These are phyloP conservation scores for Plotosus lineatus DNA, from an alignment of 2,113 vertebrate species.

Conservation along the genomic window DNA sequence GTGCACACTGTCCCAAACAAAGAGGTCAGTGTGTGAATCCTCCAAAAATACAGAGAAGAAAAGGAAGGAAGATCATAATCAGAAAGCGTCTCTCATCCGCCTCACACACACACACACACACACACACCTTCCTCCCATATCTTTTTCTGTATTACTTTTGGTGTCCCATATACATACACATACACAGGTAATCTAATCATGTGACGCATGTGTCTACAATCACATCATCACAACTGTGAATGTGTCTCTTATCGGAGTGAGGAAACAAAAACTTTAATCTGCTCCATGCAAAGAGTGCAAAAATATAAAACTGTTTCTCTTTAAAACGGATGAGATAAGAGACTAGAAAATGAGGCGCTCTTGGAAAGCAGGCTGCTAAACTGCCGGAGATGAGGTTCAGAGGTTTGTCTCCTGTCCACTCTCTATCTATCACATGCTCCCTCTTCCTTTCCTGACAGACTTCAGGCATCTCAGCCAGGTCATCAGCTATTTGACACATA, in stretches of 20 bases:
- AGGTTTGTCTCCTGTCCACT: constrained; percentile 58
- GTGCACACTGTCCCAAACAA: constrained; percentile 76
- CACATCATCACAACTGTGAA: background rate
- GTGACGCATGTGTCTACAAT: constrained; percentile 19
- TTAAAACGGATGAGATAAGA: constrained; percentile 75
- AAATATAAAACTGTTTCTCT: constrained; percentile 69
- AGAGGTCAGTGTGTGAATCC: constrained; percentile 78
- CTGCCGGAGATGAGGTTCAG: constrained; percentile 65
- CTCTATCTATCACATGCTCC: constrained; percentile 38
- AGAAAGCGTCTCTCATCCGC: constrained; percentile 73
- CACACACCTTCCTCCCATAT: constrained; percentile 25
- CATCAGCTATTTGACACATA: constrained; percentile 24
- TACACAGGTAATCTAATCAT: constrained; percentile 11
- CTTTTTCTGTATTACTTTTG: constrained; percentile 33
- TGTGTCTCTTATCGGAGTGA: constrained; percentile 37
- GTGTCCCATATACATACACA: constrained; percentile 29
- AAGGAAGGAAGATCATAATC: constrained; percentile 76
- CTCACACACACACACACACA: constrained; percentile 49
- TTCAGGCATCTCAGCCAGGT: background rate
- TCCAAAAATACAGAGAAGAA: constrained; percentile 76
- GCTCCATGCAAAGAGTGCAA: constrained; percentile 75
- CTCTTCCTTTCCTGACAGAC: constrained; percentile 27
- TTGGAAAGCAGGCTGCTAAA: constrained; percentile 74
- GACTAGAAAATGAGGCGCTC: constrained; percentile 76
- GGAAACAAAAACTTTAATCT: constrained; percentile 64